A percentile compares a stretch with the other conserved stretches of the same genome.
phyloP scores from a whole-genome alignment of 2,797 vertebrate genomes.

The Crocidura indochinensis region DNA sequence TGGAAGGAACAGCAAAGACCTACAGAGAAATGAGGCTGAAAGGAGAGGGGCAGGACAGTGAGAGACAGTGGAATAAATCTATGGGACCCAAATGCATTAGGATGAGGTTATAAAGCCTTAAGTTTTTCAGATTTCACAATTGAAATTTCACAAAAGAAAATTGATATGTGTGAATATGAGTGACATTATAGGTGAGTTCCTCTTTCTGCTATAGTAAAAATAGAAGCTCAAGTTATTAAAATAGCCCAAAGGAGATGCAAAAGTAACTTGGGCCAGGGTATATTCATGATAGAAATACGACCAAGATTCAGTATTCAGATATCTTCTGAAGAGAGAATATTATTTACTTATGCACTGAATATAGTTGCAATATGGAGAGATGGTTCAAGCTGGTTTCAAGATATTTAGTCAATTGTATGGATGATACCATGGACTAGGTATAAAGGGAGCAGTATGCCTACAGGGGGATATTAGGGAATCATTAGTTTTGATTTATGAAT shows the following conservation, averaged over 20 bases:
- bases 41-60: too few relatives aligned
- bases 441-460: background rate
- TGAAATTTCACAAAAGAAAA: background rate
- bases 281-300: background rate
- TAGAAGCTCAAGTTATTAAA: background rate
- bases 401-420: background rate
- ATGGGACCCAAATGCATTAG: background rate
- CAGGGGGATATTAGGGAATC: constrained; percentile 5
- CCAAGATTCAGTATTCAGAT: background rate
- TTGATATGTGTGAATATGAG: background rate
- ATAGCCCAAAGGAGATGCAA: background rate
- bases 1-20: background rate
- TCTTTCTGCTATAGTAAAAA: background rate
- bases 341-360: background rate
- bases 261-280: background rate
- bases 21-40: background rate
- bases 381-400: constrained; percentile 2
- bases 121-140: background rate
- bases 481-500: too few relatives aligned
- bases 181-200: background rate
- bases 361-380: too few relatives aligned
- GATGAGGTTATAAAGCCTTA: background rate
- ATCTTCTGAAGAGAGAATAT: background rate
- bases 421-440: background rate
- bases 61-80: background rate